Conservation (phyloP, 2,113 vertebrate genomes). For the Origma solitaria region DNA sequence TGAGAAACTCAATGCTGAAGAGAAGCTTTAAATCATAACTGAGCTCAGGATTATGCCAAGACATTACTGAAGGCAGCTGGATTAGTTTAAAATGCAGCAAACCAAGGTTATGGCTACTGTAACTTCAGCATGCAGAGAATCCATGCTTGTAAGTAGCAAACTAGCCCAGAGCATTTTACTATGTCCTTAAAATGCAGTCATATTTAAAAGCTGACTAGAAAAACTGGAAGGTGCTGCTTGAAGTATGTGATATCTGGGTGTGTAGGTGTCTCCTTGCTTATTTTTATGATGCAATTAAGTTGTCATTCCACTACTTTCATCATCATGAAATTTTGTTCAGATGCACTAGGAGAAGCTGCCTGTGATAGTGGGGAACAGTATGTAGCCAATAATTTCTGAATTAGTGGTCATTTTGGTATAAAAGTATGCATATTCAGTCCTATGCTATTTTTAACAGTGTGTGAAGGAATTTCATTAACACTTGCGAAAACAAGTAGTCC, state of each 20-base stretch:
- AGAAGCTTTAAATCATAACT: background rate
- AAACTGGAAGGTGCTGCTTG: conserved; percentile 48
- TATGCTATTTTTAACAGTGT: background rate
- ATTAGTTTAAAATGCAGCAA: background rate
- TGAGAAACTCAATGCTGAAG: background rate
- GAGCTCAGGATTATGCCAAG: background rate
- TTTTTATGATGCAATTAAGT: conserved; percentile 20
- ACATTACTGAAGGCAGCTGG: background rate
- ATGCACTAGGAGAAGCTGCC: background rate
- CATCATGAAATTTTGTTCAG: background rate
- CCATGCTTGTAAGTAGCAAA: background rate
- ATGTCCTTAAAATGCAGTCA: background rate
- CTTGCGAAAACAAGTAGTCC: background rate
- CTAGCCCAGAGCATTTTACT: background rate
- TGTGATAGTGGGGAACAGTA: background rate
- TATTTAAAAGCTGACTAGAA: conserved; percentile 38
- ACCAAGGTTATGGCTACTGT: background rate
- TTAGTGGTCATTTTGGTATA: background rate
- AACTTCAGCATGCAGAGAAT: background rate
- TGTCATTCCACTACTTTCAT: background rate
- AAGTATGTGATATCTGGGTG: conserved; percentile 30
- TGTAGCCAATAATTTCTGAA: background rate
- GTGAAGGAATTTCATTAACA: background rate
- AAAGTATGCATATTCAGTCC: background rate
- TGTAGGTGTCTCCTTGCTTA: conserved; percentile 13